Conservation (phyloP, 2,797 vertebrate species). For the Neosilurus hyrtlii region DNA sequence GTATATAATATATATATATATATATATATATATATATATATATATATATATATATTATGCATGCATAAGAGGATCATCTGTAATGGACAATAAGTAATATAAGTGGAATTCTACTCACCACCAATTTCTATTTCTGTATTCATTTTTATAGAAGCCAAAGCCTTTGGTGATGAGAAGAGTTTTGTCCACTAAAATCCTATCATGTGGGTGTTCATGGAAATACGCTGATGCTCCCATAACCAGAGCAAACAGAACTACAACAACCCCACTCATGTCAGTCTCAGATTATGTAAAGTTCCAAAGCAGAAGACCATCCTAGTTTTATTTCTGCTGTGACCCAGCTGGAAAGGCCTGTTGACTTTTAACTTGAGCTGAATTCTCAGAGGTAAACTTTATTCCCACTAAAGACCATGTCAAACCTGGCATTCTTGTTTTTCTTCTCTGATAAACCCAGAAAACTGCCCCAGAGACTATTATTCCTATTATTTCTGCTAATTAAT, state of each 20-base stretch:
- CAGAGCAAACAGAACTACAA: constrained; percentile 65
- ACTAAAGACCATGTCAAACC: constrained; percentile 23
- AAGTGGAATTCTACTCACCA: constrained; percentile 64
- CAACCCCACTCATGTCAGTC: constrained; percentile 70
- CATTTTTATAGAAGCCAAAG: constrained; percentile 41
- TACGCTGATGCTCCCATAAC: constrained; percentile 62
- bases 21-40: no score
- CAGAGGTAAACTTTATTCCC: constrained; percentile 50
- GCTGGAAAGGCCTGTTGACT: constrained; percentile 53
- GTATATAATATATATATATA: no score
- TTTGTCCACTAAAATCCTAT: constrained; percentile 41
- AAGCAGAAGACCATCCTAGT: constrained; percentile 43
- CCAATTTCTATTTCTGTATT: constrained; percentile 44
- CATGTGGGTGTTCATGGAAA: constrained; percentile 43
- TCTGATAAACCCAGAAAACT: not conserved
- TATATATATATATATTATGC: no score
- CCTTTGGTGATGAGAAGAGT: constrained; percentile 33
- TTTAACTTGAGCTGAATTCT: constrained; percentile 56
- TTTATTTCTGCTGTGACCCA: constrained; percentile 67
- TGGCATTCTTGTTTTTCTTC: not conserved
- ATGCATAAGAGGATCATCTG: not conserved
- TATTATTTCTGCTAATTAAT: not conserved
- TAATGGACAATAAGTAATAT: not conserved
- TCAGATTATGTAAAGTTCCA: constrained; percentile 58
- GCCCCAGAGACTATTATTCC: not conserved